Conservation (phyloP, 2,113 vertebrate genomes). For the Jacana jacana region DNA sequence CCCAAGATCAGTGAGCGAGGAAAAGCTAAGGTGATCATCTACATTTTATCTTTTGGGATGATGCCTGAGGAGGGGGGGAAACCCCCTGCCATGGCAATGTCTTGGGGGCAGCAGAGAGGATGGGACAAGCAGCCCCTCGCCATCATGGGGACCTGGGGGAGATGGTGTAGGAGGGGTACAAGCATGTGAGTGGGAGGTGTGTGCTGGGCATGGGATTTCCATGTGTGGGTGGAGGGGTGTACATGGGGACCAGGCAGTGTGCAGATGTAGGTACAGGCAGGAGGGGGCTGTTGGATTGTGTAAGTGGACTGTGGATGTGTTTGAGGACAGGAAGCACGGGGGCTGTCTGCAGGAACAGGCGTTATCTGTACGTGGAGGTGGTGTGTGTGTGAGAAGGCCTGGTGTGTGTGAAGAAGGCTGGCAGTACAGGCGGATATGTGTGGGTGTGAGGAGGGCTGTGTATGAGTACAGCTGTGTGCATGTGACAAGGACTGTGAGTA, state of each 20-base stretch:
- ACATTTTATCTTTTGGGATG: not conserved
- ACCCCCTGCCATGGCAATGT: not conserved
- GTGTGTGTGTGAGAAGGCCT: not conserved
- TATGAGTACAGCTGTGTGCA: not conserved
- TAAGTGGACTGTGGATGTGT: not conserved
- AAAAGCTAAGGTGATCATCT: not conserved
- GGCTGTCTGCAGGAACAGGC: not conserved
- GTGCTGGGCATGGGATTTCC: accelerated
- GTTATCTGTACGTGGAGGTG: not conserved
- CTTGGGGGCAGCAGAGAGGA: not conserved
- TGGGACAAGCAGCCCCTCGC: not conserved
- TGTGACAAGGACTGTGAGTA: not conserved
- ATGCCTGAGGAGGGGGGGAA: not conserved
- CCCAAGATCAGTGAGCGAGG: not conserved
- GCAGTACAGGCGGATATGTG: not conserved
- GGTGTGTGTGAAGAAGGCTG: not conserved
- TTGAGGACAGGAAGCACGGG: not conserved
- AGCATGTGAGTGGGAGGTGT: not conserved
- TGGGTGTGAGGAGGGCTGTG: not conserved
- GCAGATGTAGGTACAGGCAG: not conserved
- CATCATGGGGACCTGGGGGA: accelerated
- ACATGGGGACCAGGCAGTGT: accelerated
- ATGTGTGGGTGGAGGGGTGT: accelerated
- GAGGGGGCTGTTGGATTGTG: not conserved
- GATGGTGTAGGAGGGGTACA: no score